Evolutionary conservation across 2,888 invertebrate genomes (phyloP), one percentile per base, ranked within the genome.

Genomic region (Leucophora obtusa): DNA sequence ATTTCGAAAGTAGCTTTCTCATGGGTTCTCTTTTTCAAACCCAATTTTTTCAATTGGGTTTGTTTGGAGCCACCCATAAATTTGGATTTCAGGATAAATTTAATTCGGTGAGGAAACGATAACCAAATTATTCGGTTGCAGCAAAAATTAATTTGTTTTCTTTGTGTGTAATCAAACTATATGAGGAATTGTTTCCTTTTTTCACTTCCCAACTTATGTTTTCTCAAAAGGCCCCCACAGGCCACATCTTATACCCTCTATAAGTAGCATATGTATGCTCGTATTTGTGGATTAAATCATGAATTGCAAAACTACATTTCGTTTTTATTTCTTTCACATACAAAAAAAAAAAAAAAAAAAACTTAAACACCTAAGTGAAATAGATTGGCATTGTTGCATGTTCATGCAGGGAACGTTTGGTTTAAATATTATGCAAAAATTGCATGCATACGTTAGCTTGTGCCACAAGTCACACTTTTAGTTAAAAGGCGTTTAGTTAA

Each of bases 371-470:
- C 7, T 28, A 4, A 28, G 28, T 28, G 28, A 28, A 28, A 28
- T 28, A 28, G 28, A 28, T 53, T 69, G 47, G 68, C 54, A 43
- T 51, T 68, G 54, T 56, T 28, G 35, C 60, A 66, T 66, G 59
- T 33, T 54, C 66, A 72, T 66, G 66, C 18, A 60, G 50, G 11
- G 24, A 62, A 50, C 56, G 69, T 69, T 54, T 60, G 0, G 10
- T 53, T 33, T 38, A 21, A 15, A 51, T 33, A 65, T 76, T 70
- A 70, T 70, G 63, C 28, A 76, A 70, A 38, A 76, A 51, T 43
- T 50, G 15, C 51, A 33, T 17, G n/a, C 58, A 66, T 24, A 18
- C 14, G 24, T 38, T 73, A 56, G 62, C 63, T 28, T 63, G 63
- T 51, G 69, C 56, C 58, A 11, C 63, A 63, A 51, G 38, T 47